phyloP scores from a whole-genome alignment of 1,140 invertebrate genomes.

The Sycobia sp. region DNA sequence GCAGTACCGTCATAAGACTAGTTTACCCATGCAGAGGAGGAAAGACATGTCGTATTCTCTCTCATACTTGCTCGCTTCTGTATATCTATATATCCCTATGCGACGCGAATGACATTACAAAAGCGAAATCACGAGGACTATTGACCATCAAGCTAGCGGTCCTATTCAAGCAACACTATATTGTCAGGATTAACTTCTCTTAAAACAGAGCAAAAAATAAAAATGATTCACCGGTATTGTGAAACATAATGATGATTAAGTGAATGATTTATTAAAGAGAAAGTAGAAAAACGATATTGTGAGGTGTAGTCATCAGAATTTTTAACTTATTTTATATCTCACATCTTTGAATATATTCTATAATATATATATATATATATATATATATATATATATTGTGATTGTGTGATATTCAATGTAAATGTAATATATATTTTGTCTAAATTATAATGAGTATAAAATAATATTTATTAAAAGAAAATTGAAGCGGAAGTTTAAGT shows the following conservation, averaged over 20 bases:
- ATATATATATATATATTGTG: no score
- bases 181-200: not conserved
- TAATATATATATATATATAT: no score
- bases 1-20: constrained; percentile 38
- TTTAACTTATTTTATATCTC: no score
- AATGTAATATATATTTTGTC: no score
- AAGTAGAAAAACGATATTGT: not conserved
- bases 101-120: constrained; percentile 15
- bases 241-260: not conserved
- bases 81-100: constrained; percentile 11
- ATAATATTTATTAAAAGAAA: no score
- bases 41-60: constrained; percentile 30
- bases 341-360: no score
- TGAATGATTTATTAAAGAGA: no score
- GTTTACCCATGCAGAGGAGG: constrained; percentile 37
- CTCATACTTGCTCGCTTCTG: not conserved
- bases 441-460: no score
- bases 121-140: constrained; percentile 41
- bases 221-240: not conserved
- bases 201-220: not conserved
- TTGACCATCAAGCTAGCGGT: constrained; percentile 35
- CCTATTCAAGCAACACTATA: not conserved
- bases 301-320: no score
- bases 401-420: no score
- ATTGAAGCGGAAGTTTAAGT: no score